phyloP scores from a whole-genome alignment of 2,113 vertebrate genomes.

The Gallinago undulata region DNA sequence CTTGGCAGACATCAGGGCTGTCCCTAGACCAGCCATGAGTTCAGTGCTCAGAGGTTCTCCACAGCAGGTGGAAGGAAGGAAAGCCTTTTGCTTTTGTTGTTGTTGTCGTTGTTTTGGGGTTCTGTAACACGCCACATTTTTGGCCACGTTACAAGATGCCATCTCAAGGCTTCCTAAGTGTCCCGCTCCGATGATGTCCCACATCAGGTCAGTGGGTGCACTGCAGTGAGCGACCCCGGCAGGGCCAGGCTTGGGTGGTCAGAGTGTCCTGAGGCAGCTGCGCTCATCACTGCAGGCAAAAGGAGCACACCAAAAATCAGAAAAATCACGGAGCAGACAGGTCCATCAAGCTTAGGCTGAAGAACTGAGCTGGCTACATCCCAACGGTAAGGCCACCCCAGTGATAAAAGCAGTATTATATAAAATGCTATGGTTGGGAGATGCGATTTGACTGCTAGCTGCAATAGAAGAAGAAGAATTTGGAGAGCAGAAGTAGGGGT shows the following conservation, averaged over 20 bases:
- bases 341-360: not conserved
- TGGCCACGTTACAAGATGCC: not conserved
- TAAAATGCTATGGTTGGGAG: not conserved
- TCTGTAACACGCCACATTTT: not conserved
- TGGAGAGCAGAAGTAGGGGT: not conserved
- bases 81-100: not conserved
- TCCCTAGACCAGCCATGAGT: not conserved
- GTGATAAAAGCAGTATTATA: not conserved
- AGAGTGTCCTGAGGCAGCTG: not conserved
- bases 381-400: not conserved
- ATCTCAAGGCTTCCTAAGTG: not conserved
- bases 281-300: accelerated
- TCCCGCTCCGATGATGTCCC: not conserved
- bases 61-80: not conserved
- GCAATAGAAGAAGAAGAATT: not conserved
- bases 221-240: not conserved
- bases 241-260: not conserved
- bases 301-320: not conserved
- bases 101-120: not conserved
- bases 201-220: not conserved
- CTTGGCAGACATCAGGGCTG: not conserved
- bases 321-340: not conserved
- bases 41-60: not conserved
- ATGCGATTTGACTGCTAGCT: not conserved
- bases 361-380: not conserved